phyloP scores from a whole-genome alignment of 1,140 invertebrate species.

The Leptinotarsa defecta region DNA sequence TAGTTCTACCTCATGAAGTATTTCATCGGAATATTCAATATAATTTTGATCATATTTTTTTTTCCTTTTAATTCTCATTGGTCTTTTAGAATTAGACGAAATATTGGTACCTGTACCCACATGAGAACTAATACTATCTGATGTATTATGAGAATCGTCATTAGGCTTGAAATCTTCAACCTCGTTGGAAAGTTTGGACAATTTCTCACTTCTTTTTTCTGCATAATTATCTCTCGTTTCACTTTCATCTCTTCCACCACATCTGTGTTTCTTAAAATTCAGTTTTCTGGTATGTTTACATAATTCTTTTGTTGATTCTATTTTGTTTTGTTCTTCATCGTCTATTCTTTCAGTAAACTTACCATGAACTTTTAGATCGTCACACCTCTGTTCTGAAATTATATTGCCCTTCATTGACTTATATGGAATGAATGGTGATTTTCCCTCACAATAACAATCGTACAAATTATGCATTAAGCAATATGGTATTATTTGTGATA shows the following conservation, averaged over 20 bases:
- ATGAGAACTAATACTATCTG: neutral
- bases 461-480: slow-evolving; percentile 53
- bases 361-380: too few species aligned
- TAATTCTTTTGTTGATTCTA: too few species aligned
- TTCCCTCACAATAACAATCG: slow-evolving; percentile 50
- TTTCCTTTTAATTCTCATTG: slow-evolving; percentile 15
- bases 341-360: too few species aligned
- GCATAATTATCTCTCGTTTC: neutral
- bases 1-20: neutral
- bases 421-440: neutral
- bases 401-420: neutral
- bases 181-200: too few species aligned
- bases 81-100: neutral
- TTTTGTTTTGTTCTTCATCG: too few species aligned
- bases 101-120: neutral
- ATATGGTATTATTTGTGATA: slow-evolving; percentile 48
- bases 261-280: too few species aligned
- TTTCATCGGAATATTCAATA: slow-evolving; percentile 1
- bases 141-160: neutral
- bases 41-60: slow-evolving; percentile 13
- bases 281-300: too few species aligned
- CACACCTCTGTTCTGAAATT: too few species aligned
- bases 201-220: too few species aligned
- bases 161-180: too few species aligned
- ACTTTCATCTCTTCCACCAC: neutral